Conservation (phyloP, 2,888 invertebrate genomes). For the Crepidodera aurea region DNA sequence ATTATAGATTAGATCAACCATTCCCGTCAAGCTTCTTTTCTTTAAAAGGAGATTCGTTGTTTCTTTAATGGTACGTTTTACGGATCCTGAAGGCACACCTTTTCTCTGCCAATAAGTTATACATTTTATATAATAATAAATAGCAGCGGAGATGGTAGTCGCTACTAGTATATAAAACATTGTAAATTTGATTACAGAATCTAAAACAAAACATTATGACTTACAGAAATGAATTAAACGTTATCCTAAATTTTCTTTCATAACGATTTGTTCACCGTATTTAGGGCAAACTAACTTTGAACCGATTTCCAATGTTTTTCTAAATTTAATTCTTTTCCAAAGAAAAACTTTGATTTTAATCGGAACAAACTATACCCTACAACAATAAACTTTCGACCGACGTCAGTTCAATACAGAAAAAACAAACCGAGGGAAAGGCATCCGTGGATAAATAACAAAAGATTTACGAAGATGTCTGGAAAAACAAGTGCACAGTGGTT, state of each 20-base stretch:
- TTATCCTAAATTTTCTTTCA: too few species aligned
- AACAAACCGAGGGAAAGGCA: slow-evolving; percentile 41
- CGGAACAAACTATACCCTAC: slow-evolving; percentile 25
- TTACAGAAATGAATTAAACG: too few species aligned
- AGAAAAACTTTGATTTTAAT: slow-evolving; percentile 32
- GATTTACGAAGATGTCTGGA: slow-evolving; percentile 48
- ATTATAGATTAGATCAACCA: too few species aligned
- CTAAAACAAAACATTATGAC: too few species aligned
- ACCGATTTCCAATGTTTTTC: too few species aligned
- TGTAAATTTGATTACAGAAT: too few species aligned
- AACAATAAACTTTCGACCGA: slow-evolving; percentile 32
- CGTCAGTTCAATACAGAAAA: slow-evolving; percentile 22
- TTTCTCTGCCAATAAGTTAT: slow-evolving; percentile 38
- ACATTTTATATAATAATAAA: slow-evolving; percentile 26
- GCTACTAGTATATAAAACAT: too few species aligned
- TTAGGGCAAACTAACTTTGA: too few species aligned
- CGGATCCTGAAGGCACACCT: slow-evolving; percentile 38
- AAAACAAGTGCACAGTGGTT: slow-evolving; percentile 32
- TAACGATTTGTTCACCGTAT: too few species aligned
- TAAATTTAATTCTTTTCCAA: slow-evolving; percentile 27
- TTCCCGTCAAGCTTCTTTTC: slow-evolving; percentile 39
- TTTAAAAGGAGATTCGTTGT: slow-evolving; percentile 22
- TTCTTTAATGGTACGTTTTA: slow-evolving; percentile 36
- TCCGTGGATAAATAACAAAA: slow-evolving; percentile 49
- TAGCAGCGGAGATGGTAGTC: too few species aligned